Evolutionary conservation across 2,113 vertebrate genomes (phyloP).

Genomic region (Andinoacara biseriatus): DNA sequence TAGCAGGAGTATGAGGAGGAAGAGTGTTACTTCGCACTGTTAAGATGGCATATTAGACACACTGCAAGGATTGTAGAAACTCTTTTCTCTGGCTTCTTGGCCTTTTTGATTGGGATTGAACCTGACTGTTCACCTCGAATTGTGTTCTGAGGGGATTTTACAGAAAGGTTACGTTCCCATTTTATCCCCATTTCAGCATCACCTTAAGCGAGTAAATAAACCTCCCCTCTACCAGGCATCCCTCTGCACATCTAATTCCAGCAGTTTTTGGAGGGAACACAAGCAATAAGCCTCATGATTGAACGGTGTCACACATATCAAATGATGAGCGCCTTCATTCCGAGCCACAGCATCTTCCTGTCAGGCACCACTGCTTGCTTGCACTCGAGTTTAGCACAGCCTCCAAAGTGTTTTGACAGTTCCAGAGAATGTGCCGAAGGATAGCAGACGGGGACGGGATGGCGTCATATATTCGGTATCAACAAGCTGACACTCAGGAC

Average conservation of each 20-base stretch:
- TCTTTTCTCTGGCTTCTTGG: not conserved
- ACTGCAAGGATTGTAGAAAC: not conserved
- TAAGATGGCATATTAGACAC: slow-evolving; percentile 7
- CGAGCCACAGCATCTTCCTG: not conserved
- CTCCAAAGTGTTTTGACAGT: slow-evolving; percentile 65
- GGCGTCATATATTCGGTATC: slow-evolving; percentile 44
- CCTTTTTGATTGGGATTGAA: slow-evolving; percentile 17
- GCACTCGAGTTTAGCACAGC: slow-evolving; percentile 31
- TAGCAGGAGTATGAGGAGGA: slow-evolving; percentile 23
- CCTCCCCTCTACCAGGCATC: not conserved
- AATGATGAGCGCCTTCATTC: slow-evolving; percentile 1
- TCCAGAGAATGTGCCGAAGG: slow-evolving; percentile 33
- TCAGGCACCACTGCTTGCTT: slow-evolving; percentile 11
- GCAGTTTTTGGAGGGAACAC: slow-evolving; percentile 4
- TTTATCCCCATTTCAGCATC: slow-evolving; percentile 24
- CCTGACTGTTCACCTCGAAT: not conserved
- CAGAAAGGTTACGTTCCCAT: slow-evolving; percentile 1
- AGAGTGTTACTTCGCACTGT: slow-evolving; percentile 8
- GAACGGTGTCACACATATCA: slow-evolving; percentile 36
- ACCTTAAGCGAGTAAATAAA: slow-evolving; percentile 36
- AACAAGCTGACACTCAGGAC: slow-evolving; percentile 50
- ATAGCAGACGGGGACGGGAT: slow-evolving; percentile 43
- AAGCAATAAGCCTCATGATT: slow-evolving; percentile 19
- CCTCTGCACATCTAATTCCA: slow-evolving; percentile 3
- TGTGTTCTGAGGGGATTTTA: not conserved